Evolutionary conservation across 92 coral and sea anemone genomes (phyloP).

Genomic region (Palythoa heliodiscus): DNA sequence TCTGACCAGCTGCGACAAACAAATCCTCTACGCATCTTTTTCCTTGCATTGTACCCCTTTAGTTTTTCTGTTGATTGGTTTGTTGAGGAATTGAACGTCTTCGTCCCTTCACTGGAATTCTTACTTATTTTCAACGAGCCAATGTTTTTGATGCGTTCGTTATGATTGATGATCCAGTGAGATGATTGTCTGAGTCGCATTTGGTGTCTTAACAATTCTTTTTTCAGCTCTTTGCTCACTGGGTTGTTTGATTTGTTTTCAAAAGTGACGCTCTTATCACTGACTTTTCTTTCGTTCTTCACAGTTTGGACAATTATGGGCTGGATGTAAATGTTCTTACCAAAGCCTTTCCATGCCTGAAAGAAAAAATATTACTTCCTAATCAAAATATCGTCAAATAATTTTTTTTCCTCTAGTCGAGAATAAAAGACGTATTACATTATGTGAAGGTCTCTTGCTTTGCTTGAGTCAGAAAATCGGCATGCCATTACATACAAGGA

Average conservation of each 20-base stretch:
- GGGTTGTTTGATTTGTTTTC: slow-evolving; percentile 16
- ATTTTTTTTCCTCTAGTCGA: background rate
- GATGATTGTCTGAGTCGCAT: slow-evolving; percentile 69
- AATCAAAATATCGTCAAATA: background rate
- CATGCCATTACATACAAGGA: too few relatives aligned
- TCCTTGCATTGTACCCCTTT: slow-evolving; percentile 6
- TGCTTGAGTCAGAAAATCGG: too few relatives aligned
- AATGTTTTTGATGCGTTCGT: slow-evolving; percentile 57
- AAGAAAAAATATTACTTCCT: background rate
- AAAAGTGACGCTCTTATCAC: slow-evolving; percentile 27
- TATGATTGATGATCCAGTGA: slow-evolving; percentile 70
- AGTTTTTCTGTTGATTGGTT: background rate
- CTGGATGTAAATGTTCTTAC: slow-evolving; percentile 77
- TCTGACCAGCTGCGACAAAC: slow-evolving; percentile 80
- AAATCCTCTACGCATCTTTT: slow-evolving; percentile 69
- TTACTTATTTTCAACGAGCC: slow-evolving; percentile 61
- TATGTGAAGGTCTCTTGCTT: too few relatives aligned
- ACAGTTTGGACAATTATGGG: slow-evolving; percentile 65
- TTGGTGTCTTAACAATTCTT: slow-evolving; percentile 57
- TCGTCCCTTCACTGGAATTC: slow-evolving; percentile 6
- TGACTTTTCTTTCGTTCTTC: background rate
- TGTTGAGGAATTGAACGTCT: background rate
- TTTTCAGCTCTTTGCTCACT: slow-evolving; percentile 31
- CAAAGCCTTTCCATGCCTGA: slow-evolving; percentile 87
- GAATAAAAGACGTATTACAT: too few relatives aligned